Conservation (phyloP, 2,888 invertebrate species). For the Nomada hirtipes region DNA sequence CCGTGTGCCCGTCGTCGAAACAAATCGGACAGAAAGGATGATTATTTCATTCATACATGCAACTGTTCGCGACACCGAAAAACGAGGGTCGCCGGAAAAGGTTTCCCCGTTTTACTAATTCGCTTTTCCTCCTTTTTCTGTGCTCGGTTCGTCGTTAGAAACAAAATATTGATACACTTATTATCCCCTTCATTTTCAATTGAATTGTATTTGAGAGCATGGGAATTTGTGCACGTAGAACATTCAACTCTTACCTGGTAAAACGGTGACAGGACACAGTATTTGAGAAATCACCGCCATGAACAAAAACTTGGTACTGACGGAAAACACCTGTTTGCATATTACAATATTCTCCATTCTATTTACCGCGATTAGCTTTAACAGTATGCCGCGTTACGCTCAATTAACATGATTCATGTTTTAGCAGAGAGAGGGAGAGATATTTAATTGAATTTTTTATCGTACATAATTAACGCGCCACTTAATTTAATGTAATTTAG, state of each 20-base stretch:
- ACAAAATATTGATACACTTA: too few relatives aligned
- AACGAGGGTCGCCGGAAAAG: constrained; percentile 40
- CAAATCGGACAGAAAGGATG: constrained; percentile 73
- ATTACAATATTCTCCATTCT: constrained; percentile 32
- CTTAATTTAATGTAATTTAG: not conserved
- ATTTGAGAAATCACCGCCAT: constrained; percentile 35
- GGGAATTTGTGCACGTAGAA: too few relatives aligned
- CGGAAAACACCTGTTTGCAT: constrained; percentile 30
- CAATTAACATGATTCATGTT: constrained; percentile 1
- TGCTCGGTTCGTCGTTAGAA: not conserved
- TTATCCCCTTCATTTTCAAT: too few relatives aligned
- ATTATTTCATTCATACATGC: constrained; percentile 70
- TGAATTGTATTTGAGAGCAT: too few relatives aligned
- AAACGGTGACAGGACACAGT: constrained; percentile 39
- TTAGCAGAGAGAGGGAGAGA: not conserved
- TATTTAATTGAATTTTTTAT: too few relatives aligned
- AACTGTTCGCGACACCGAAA: constrained; percentile 57
- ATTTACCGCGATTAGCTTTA: constrained; percentile 11
- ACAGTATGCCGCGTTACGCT: constrained; percentile 1
- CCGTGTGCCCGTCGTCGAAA: constrained; percentile 31
- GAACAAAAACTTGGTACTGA: constrained; percentile 33
- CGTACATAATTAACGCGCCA: too few relatives aligned
- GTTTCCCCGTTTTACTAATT: not conserved
- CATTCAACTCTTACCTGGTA: constrained; percentile 49
- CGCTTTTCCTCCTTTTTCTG: not conserved